Evolutionary conservation across 2,888 invertebrate genomes (phyloP), one percentile per base, ranked within the genome.

Genomic region (Clunio marinus): DNA sequence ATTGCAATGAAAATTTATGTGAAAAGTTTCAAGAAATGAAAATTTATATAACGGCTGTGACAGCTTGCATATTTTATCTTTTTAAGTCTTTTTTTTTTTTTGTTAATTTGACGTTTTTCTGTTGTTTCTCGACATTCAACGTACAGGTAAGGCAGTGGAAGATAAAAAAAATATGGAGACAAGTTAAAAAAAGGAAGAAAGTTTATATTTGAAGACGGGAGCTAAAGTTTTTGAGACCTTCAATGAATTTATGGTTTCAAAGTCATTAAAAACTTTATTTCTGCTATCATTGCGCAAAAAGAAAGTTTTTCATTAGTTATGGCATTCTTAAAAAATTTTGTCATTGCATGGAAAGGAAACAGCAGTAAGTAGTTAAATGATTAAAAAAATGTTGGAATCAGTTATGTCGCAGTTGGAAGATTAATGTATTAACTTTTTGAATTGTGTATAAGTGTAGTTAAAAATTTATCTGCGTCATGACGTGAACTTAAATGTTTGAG

Each of bases 31-130:
- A n/a, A 15, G 32, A 59, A 59, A 59, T 59, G 59, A 59, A 32
- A 59, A 59, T 59, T 59, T 59, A 59, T 59, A 59, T 27, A 32
- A 28, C 32, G 28, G 28, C 32, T 59, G 59, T 59, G 59, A 59
- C 59, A 59, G 59, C 59, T 59, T 59, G 59, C 59, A 59, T 59
- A 59, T 59, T 59, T 59, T 59, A 59, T 59, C 59, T 59, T 59
- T 59, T 24, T 55, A 32, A 59, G 28, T 59, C 32, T 45, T 45
- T 15, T 45, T 55, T 55, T 59, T 59, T 59, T 59, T 27, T 32
- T 20, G 59, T 28, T 59, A 59, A 59, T 59, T 59, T 59, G 59
- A 32, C 59, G 28, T 32, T 59, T 35, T 59, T 59, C 10, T 41
- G 41, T 41, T 41, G 41, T n/a, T n/a, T n/a, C n/a, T n/a, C n/a